A percentile compares a stretch with the other conserved stretches of the same genome.
phyloP scores from a whole-genome alignment of 2,797 vertebrate genomes.

The Anomalospiza imberbis region DNA sequence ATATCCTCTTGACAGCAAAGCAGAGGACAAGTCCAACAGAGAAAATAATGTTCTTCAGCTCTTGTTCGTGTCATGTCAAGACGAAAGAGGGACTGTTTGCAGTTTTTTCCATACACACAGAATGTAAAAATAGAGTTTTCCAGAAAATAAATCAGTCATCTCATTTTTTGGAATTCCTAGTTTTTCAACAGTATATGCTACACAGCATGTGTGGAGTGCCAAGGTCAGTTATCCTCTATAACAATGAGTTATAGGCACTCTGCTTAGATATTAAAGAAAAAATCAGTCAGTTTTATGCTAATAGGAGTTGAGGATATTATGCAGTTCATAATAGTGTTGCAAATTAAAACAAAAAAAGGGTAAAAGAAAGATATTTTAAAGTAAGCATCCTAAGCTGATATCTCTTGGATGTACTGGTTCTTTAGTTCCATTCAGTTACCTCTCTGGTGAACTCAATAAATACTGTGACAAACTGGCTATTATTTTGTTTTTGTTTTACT shows the following conservation, averaged over 20 bases:
- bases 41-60: neutral
- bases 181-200: neutral
- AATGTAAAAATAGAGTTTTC: neutral
- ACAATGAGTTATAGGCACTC: neutral
- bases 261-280: neutral
- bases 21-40: neutral
- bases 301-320: neutral
- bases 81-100: neutral
- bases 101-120: neutral
- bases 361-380: neutral
- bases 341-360: neutral
- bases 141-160: neutral
- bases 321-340: neutral
- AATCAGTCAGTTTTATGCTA: neutral
- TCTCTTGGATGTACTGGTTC: neutral
- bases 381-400: neutral
- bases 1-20: neutral
- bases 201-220: neutral
- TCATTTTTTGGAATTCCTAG: neutral
- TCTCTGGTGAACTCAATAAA: neutral
- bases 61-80: neutral
- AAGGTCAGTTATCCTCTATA: neutral
- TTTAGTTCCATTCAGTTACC: neutral
- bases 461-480: neutral
- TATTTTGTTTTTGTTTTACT: neutral